Evolutionary conservation across 2,797 vertebrate species (phyloP).

Genomic region (Sparus aurata): DNA sequence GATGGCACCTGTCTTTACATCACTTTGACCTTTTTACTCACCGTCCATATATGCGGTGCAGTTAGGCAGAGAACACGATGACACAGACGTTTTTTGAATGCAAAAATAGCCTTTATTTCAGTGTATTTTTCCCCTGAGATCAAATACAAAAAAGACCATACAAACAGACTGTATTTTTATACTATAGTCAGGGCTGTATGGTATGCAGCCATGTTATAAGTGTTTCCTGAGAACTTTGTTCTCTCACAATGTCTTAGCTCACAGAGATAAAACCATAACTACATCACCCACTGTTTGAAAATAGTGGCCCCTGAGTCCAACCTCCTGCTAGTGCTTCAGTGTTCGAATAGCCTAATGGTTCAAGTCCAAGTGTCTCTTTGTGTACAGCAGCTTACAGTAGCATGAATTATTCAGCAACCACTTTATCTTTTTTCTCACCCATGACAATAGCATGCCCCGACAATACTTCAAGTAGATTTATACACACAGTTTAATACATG

Average conservation of each 20-base stretch:
- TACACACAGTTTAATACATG: constrained; percentile 18
- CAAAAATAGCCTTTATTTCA: constrained; percentile 77
- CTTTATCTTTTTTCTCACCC: constrained; percentile 12
- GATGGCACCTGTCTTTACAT: constrained; percentile 51
- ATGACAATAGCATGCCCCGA: constrained; percentile 8
- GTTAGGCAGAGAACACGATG: constrained; percentile 4
- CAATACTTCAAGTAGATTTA: constrained; percentile 46
- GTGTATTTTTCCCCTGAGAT: constrained; percentile 45
- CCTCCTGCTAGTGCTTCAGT: constrained; percentile 22
- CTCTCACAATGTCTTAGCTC: constrained; percentile 35
- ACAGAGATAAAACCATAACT: constrained; percentile 23
- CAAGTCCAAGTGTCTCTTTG: constrained; percentile 41
- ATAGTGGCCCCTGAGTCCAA: constrained; percentile 28
- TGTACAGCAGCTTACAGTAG: constrained; percentile 19
- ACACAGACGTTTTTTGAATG: constrained; percentile 33
- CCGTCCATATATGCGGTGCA: not conserved
- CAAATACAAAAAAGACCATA: constrained; percentile 56
- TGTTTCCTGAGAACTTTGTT: constrained; percentile 54
- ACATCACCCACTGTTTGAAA: constrained; percentile 35
- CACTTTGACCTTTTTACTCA: constrained; percentile 63
- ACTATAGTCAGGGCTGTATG: constrained; percentile 28
- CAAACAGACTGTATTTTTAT: constrained; percentile 34
- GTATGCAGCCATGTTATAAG: constrained; percentile 36
- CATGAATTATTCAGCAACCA: constrained; percentile 42
- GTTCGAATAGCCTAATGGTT: constrained; percentile 47